Evolutionary conservation across 2,113 vertebrate genomes (phyloP).

Genomic region (Lipophrys pholis): DNA sequence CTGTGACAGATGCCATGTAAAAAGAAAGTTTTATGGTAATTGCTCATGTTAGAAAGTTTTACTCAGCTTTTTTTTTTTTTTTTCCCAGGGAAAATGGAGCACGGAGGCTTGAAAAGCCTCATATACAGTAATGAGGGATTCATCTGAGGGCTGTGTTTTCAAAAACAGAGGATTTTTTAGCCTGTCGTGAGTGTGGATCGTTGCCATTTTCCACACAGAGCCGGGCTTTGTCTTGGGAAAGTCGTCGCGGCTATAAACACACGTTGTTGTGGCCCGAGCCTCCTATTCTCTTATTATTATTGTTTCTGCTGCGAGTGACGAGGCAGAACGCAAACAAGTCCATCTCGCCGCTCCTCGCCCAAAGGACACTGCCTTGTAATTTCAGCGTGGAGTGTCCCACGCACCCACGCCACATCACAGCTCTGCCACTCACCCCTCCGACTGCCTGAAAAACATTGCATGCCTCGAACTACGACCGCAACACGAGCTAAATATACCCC

Average conservation of each 20-base stretch:
- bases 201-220: conserved; percentile 62
- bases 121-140: conserved; percentile 48
- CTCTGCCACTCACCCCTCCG: conserved; percentile 69
- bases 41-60: conserved; percentile 65
- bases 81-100: background rate
- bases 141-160: no score
- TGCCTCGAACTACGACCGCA: conserved; percentile 70
- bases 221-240: conserved; percentile 77
- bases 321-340: conserved; percentile 75
- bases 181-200: conserved; percentile 23
- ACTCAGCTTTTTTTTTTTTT: conserved; percentile 27
- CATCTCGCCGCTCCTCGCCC: conserved; percentile 16
- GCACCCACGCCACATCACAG: conserved; percentile 75
- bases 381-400: conserved; percentile 56
- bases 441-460: conserved; percentile 73
- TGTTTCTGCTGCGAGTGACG: conserved; percentile 66
- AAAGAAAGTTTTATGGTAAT: conserved; percentile 63
- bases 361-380: conserved; percentile 76
- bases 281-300: conserved; percentile 48
- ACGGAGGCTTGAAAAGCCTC: conserved; percentile 20
- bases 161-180: no score
- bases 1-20: conserved; percentile 50
- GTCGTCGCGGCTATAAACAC: conserved; percentile 49
- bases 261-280: conserved; percentile 50
- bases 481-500: conserved; percentile 70